Conservation (phyloP, 2,888 invertebrate species). For the Callinectes sapidus region DNA sequence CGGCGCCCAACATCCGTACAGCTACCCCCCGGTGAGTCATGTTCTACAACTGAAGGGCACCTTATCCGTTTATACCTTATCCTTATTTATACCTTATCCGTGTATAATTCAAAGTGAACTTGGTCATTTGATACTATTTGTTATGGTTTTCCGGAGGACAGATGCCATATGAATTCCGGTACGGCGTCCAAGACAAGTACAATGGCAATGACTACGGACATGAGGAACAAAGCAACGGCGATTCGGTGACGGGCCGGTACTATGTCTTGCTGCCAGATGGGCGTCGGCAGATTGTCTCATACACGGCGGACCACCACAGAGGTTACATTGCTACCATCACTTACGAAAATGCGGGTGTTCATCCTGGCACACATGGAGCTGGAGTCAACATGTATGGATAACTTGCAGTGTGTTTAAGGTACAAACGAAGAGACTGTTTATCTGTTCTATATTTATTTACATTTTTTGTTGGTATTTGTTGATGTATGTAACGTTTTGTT, state of each 20-base stretch:
- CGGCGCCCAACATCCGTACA: constrained; percentile 28
- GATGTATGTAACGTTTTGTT: background rate
- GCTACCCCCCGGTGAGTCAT: constrained; percentile 45
- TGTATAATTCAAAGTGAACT: background rate
- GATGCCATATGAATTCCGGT: constrained; percentile 60
- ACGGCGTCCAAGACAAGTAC: constrained; percentile 60
- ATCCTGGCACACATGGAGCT: background rate
- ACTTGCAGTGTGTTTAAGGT: background rate
- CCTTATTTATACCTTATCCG: background rate
- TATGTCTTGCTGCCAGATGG: constrained; percentile 59
- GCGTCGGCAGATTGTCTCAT: constrained; percentile 55
- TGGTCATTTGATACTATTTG: background rate
- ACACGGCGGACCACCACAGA: constrained; percentile 54
- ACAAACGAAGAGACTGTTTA: background rate
- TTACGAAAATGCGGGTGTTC: constrained; percentile 43
- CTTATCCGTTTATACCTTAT: too few species aligned
- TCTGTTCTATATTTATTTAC: background rate
- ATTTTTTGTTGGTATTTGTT: background rate
- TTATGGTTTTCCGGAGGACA: background rate
- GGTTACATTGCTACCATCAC: constrained; percentile 57
- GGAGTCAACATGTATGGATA: constrained; percentile 38
- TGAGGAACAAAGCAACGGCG: constrained; percentile 52
- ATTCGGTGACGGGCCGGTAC: constrained; percentile 54
- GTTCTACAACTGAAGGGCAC: background rate
- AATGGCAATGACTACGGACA: constrained; percentile 58